Evolutionary conservation across 2,113 vertebrate genomes (phyloP), one percentile per base, ranked within the genome.

Genomic region (Epinephelus cyanopodus): DNA sequence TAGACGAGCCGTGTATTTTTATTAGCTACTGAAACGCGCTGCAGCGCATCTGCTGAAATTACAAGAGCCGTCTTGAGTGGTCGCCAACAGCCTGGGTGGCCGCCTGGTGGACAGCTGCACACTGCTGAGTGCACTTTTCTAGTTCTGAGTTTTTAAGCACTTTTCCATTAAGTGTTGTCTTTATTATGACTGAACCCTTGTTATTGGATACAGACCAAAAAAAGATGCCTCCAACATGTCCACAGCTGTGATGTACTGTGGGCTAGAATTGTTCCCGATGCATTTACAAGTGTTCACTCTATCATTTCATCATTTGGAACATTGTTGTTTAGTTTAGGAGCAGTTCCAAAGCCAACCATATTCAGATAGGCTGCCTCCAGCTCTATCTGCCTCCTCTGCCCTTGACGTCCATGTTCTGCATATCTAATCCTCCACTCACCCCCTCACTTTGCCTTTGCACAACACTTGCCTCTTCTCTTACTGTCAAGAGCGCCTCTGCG

Each of bases 351-450:
- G 73, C 86, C 60, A 53, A 53, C 57, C 83, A 76, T 88, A 76
- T 82, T 85, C 85, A 86, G 76, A 89, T 84, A 72, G 78, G 75
- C 64, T 87, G 92, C 92, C 91, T 92, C 82, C 72, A 92, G 92
- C 92, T 89, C 77, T 80, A 89, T 93, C 81, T 92, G 88, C 87
- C 90, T 93, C 75, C 74, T 89, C 85, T 93, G 92, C 88, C 91
- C 92, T 93, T 94, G 87, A 93, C 85, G 42, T 91, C 87, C 85
- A 92, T 91, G 89, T 92, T 91, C 80, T 93, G 91, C 88, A 92
- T 92, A 87, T 85, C 78, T 90, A 93, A 93, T 93, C 72, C 82
- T 79, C 76, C 78, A 63, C 86, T 89, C 90, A 92, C 90, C 90
- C 90, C 83, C 83, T 90, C 81, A 90, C 79, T 85, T 81, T 91